Percentiles rank a stretch among this genome's conserved stretches.
These are phyloP conservation scores for Pelobates cultripes DNA, from an alignment of 2,797 vertebrate species.

Conservation along the genomic window DNA sequence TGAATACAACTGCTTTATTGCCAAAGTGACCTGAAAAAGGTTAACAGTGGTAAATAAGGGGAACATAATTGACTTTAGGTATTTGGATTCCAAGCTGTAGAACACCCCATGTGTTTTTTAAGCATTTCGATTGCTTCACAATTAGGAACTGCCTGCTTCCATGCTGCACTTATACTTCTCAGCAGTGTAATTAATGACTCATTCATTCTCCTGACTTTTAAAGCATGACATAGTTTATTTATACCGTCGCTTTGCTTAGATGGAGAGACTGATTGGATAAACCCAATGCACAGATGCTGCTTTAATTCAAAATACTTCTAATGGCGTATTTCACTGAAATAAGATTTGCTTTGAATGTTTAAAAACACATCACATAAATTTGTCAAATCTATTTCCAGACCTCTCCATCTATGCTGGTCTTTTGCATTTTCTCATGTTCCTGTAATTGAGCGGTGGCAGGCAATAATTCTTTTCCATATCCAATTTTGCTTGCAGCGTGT, in stretches of 20 bases:
- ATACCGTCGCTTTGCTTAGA: slow-evolving; percentile 17
- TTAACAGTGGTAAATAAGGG: too few relatives aligned
- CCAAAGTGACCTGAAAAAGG: too few relatives aligned
- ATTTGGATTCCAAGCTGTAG: too few relatives aligned
- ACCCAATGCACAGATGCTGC: slow-evolving; percentile 32
- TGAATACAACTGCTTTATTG: too few relatives aligned
- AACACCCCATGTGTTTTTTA: too few relatives aligned
- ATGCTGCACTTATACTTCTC: slow-evolving; percentile 14
- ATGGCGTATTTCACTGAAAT: slow-evolving; percentile 29
- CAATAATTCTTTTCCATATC: slow-evolving; percentile 29
- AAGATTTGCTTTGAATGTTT: slow-evolving; percentile 40
- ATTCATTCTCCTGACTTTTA: slow-evolving; percentile 8
- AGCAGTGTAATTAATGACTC: slow-evolving; percentile 30
- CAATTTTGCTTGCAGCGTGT: slow-evolving; percentile 31
- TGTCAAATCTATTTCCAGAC: slow-evolving; percentile 40
- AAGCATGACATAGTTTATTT: slow-evolving; percentile 12
- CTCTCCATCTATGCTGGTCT: slow-evolving; percentile 21
- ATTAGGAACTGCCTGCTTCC: slow-evolving; percentile 8
- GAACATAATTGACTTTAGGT: too few relatives aligned
- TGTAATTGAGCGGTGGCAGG: slow-evolving; percentile 40
- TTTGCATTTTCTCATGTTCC: slow-evolving; percentile 20
- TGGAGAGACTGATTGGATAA: slow-evolving; percentile 10
- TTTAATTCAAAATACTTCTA: slow-evolving; percentile 41
- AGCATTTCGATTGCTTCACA: too few relatives aligned
- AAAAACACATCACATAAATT: slow-evolving; percentile 47